Conservation (phyloP, 2,888 invertebrate species). For the Linnaemya tessellans region DNA sequence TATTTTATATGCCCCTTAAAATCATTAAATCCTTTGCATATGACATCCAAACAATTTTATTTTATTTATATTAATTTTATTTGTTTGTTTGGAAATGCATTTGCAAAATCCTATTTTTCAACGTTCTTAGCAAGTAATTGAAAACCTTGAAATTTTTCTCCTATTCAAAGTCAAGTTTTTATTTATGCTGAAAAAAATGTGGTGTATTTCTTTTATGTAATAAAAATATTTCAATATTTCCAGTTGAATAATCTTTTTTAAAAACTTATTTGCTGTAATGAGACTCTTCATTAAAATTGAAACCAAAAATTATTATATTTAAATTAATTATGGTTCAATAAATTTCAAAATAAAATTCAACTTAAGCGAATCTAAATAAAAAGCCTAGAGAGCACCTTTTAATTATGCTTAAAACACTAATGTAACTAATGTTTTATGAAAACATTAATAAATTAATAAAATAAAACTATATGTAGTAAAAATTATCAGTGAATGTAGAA, state of each 20-base stretch:
- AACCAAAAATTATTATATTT: conserved; percentile 3
- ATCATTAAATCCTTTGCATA: too few species aligned
- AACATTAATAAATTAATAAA: conserved; percentile 50
- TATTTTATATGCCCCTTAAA: too few species aligned
- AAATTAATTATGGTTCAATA: conserved; percentile 51
- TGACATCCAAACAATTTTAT: not conserved
- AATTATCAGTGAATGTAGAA: conserved; percentile 14
- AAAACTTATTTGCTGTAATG: not conserved
- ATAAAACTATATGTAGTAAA: conserved; percentile 28
- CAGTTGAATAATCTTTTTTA: conserved; percentile 3
- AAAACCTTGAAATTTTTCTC: not conserved
- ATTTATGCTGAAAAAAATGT: not conserved
- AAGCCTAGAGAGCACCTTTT: conserved; percentile 29
- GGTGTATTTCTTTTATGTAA: not conserved
- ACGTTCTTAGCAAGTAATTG: too few species aligned
- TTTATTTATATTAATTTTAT: not conserved
- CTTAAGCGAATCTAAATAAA: conserved; percentile 17
- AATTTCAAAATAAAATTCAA: conserved; percentile 30
- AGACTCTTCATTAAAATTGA: conserved; percentile 2
- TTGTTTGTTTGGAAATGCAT: not conserved
- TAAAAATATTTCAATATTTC: conserved; percentile 15
- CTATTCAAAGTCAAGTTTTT: not conserved
- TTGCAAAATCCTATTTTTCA: not conserved
- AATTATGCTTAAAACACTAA: conserved; percentile 65
- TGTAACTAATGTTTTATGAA: conserved; percentile 60